Conservation (phyloP, 2,113 vertebrate genomes). For the Anguilla japonica region DNA sequence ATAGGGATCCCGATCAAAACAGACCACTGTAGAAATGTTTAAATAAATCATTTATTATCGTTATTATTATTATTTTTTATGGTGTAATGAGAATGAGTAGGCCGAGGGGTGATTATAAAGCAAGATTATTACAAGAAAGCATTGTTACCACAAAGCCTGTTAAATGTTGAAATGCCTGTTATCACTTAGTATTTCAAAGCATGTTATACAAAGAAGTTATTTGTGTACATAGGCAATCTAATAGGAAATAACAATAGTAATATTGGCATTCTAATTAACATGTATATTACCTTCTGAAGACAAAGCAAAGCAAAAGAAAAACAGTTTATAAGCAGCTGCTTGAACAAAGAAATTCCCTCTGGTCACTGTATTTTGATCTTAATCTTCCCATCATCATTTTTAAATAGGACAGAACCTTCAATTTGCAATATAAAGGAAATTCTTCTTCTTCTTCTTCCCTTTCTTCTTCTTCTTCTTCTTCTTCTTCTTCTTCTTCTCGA, state of each 20-base stretch:
- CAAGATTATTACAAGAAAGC: neutral
- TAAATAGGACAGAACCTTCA: neutral
- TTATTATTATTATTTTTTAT: neutral
- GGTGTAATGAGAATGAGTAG: neutral
- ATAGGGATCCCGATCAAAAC: too few relatives aligned
- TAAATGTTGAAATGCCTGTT: neutral
- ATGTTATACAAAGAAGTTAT: neutral
- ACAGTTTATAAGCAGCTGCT: neutral
- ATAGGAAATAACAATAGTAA: neutral
- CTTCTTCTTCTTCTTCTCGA: neutral
- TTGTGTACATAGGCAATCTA: neutral
- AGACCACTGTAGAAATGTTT: too few relatives aligned
- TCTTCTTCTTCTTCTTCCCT: too few relatives aligned
- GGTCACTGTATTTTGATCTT: neutral
- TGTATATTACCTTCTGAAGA: neutral
- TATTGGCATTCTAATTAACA: conserved; percentile 2
- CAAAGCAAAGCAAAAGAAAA: neutral
- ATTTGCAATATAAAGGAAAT: neutral
- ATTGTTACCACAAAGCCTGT: neutral
- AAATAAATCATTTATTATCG: too few relatives aligned
- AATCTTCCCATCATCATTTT: neutral
- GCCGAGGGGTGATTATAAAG: neutral
- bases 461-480: too few relatives aligned
- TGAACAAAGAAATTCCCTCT: neutral
- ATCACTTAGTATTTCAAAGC: neutral